These are phyloP conservation scores for Limenitis camilla DNA, from an alignment of 2,888 invertebrate species.

Conservation along the genomic window DNA sequence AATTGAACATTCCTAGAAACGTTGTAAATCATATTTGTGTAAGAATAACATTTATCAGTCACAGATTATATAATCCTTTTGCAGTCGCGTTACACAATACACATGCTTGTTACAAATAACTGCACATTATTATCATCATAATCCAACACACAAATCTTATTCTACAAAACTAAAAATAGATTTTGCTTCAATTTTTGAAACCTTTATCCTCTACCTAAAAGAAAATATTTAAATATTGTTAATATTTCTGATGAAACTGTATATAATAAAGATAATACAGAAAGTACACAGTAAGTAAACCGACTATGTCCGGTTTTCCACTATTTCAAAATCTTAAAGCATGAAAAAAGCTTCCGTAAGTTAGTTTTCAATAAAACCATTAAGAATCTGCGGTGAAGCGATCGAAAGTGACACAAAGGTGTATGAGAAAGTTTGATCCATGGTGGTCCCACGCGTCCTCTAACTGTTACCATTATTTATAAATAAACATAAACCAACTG, in stretches of 20 bases:
- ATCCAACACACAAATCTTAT: constrained; percentile 31
- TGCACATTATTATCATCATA: constrained; percentile 39
- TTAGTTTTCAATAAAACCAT: constrained; percentile 25
- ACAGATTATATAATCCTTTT: constrained; percentile 24
- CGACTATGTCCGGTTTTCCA: background rate
- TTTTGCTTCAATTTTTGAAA: too few relatives aligned
- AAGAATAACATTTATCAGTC: constrained; percentile 39
- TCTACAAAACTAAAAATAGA: constrained; percentile 15
- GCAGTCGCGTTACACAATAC: constrained; percentile 43
- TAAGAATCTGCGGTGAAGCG: constrained; percentile 31
- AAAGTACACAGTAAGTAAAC: background rate
- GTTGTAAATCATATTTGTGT: constrained; percentile 61
- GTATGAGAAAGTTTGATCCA: constrained; percentile 41
- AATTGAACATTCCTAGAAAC: constrained; percentile 47
- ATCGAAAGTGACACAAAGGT: constrained; percentile 26
- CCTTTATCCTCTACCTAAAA: too few relatives aligned
- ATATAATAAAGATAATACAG: background rate
- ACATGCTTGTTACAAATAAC: constrained; percentile 40
- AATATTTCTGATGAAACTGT: too few relatives aligned
- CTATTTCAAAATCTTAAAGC: background rate
- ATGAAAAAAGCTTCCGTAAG: constrained; percentile 26
- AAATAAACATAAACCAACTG: background rate
- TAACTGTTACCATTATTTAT: constrained; percentile 22
- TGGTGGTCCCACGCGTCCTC: constrained; percentile 44
- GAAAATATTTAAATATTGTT: too few relatives aligned